Base-by-base conservation (phyloP, 2,888 invertebrate genomes). In the Catonia carolina region DNA sequence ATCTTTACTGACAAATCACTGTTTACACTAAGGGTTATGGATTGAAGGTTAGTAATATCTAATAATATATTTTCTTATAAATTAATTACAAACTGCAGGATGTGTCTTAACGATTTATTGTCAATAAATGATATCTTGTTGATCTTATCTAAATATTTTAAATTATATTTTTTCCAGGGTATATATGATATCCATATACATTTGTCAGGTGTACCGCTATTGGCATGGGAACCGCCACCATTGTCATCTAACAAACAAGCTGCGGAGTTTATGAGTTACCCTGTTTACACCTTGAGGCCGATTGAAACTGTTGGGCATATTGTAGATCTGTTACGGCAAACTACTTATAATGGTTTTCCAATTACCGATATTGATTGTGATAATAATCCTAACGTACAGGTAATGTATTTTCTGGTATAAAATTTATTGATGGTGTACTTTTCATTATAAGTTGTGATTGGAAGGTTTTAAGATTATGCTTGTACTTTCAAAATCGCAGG, bases 161-260 rank as follows among this genome's bases (percentile, higher is more conserved):
- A 14, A 41, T 45, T 45, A 45, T 17, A n/a, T 59, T 51, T 42
- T 63, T 68, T 67, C 62, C 71, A 93, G 86, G 98, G 98, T 61
- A 87, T 99, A 67, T 99, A 99, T 73, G 99, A 99, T 70, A 91
- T 89, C 62, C 91, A 94, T 72, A 95, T 95, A 66, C 89, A 93
- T 70, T 77, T 97, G 64, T 84, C 85, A 51, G 92, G 89, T 22
- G 86, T 95, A 0, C 96, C 96, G 0, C 74, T 97, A 50, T 74
- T 97, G 22, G 84, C 87, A 0, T 98, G 97, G 96, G 93, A 96
- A 72, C 89, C 97, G 1, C 91, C 95, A 47, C 89, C 91, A 8
- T 75, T 90, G 35, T 82, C 88, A 2, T 84, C 86, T 68, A 90
- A 89, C 65, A 83, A 94, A 53, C 88, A 86, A 69, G 93, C 93